Base-by-base conservation (phyloP, 2,113 vertebrate species). In the Mesitornis unicolor region DNA sequence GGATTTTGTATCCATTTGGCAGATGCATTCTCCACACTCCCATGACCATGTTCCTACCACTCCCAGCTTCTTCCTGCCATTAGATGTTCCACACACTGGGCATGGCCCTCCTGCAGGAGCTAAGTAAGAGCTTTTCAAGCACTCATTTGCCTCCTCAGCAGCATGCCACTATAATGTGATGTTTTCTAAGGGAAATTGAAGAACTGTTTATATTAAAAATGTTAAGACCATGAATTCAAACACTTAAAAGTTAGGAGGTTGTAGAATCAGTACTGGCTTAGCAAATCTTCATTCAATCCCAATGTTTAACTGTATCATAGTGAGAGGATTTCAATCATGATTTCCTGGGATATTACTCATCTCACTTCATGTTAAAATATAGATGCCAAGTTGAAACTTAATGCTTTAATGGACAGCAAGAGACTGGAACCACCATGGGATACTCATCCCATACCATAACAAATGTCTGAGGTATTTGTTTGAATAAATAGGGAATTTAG, bases 111-210 rank as follows among this genome's bases (percentile, higher is more conserved):
- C 35, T 63, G 6, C 7, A 1, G 26, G 64, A 86, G 35, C 12
- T 25, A 40, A 78, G 26, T 16, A 89, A 50, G 42, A 42, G 12
- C 12, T 92, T 70, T 84, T 22, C 38, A 65, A 51, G 60, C 7
- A 31, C 1, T 3, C 1, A 13, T 54, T 79, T 48, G 24, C 71
- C 19, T 82, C 48, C 31, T 60, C 36, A 57, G 48, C 16, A 70
- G 10, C 24, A 48, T 7, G 3, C 2, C 13, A 11, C 35, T 36
- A 19, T 67, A 84, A 47, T 0, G 0, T 15, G 2, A 2, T 38
- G 10, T 42, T 81, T 89, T 76, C 54, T 43, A 71, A 51, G 48
- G 29, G 18, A 82, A 91, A 53, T 3, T 36, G 60, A 61, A 26
- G 63, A 78, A 42, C 6, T 45, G 0, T 13, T 9, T 38, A 5